Evolutionary conservation across 2,113 vertebrate species (phyloP), one percentile per base, ranked within the genome.

Genomic region (Azemiops feae): DNA sequence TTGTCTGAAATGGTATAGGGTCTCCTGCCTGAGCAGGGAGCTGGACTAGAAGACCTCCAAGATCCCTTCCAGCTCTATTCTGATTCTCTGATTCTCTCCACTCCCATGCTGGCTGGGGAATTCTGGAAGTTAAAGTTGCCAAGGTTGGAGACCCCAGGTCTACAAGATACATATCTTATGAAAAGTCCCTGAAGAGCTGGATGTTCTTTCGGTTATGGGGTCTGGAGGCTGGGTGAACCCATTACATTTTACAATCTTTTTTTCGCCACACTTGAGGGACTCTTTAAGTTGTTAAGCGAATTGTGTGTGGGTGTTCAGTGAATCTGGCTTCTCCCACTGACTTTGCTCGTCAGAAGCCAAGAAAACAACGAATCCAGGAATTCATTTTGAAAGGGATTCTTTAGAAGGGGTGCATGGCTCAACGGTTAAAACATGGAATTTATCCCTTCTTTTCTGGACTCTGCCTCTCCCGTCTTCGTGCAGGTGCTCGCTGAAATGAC

Each of bases 401-500:
- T 30, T 7, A 14, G 89, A 52, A 52, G 18, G 4, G 45, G n/a
- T 9, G 5, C 25, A 27, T n/a, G 34, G 23, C 34, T 22, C 6
- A 23, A 25, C 85, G 30, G 50, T 39, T 39, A 60, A 88, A 74
- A 45, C 3, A 55, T 4, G 9, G 3, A 45, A n/a, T 52, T 60
- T 12, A 23, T 30, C 50, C 25, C 3, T 39, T 2, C 58, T 69
- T n/a, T 74, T 58, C 16, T 52, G 57, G 88, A 55, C 22, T 11
- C 9, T n/a, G 1, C 55, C 18, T n/a, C 27, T 9, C 25, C 30
- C n/a, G 20, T 7, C 30, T 25, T 6, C 3, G 8, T 47, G 27
- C 96, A 99, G 99, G 97, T 97, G 43, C 96, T 99, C 95, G 98
- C 98, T 14, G 98, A 99, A 96, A 98, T 99, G 97, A 98, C 98